Conservation (phyloP, 2,888 invertebrate genomes). For the Charanyca ferruginea region DNA sequence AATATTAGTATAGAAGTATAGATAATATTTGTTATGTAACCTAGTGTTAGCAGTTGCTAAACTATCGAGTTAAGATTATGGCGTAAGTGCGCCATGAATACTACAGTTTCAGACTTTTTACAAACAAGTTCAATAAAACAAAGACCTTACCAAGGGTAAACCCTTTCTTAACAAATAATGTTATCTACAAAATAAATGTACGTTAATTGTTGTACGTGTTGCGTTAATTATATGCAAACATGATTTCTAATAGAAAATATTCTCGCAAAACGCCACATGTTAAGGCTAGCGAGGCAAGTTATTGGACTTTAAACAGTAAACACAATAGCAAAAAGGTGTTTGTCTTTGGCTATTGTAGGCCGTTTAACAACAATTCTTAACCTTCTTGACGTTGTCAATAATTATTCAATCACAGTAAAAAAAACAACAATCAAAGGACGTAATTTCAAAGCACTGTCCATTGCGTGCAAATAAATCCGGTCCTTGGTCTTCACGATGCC, state of each 20-base stretch:
- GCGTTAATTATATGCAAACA: conserved; percentile 28
- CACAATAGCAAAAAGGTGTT: conserved; percentile 27
- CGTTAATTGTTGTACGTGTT: too few relatives aligned
- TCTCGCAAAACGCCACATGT: conserved; percentile 28
- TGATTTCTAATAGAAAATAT: conserved; percentile 51
- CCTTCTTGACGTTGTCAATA: conserved; percentile 33
- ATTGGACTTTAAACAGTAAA: conserved; percentile 38
- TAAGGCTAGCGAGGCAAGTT: conserved; percentile 51
- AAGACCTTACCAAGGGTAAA: conserved; percentile 24
- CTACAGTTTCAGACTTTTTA: conserved; percentile 26
- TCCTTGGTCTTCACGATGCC: conserved; percentile 13
- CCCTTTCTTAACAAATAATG: not conserved
- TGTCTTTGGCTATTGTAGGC: conserved; percentile 40
- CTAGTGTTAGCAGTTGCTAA: not conserved
- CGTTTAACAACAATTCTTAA: conserved; percentile 38
- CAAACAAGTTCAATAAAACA: conserved; percentile 18
- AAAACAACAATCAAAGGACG: conserved; percentile 34
- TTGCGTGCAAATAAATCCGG: conserved; percentile 31
- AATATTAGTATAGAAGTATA: too few relatives aligned
- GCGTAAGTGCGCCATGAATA: not conserved
- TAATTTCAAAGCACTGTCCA: conserved; percentile 41
- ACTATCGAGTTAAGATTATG: not conserved
- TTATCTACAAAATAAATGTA: conserved; percentile 14
- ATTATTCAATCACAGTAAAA: conserved; percentile 55
- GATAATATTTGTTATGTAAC: not conserved